Evolutionary conservation across 2,888 invertebrate genomes (phyloP).

Genomic region (Ashinkailepas kermadecensis): DNA sequence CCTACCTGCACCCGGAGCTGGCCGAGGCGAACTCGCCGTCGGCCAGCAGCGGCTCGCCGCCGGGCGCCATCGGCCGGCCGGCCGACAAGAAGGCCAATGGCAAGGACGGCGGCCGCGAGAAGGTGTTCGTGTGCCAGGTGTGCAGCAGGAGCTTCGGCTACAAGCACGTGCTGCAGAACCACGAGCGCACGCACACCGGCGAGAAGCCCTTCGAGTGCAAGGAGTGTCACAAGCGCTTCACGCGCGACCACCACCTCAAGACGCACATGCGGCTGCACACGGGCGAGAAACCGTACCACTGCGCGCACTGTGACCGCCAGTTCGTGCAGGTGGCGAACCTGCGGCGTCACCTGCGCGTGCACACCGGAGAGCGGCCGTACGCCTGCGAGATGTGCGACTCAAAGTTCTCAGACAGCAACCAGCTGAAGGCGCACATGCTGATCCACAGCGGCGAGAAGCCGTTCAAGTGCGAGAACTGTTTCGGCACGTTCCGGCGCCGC

Average conservation of each 20-base stretch:
- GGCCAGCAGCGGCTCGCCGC: not conserved
- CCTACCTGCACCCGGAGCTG: not conserved
- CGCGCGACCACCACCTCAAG: constrained; percentile 85
- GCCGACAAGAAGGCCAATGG: constrained; percentile 7
- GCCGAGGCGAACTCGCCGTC: not conserved
- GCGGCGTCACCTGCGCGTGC: constrained; percentile 76
- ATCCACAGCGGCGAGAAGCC: constrained; percentile 88
- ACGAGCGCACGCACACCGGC: constrained; percentile 88
- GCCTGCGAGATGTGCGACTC: constrained; percentile 74
- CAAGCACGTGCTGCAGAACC: constrained; percentile 89
- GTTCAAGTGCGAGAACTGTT: constrained; percentile 71
- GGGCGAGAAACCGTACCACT: constrained; percentile 87
- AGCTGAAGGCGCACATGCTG: constrained; percentile 78
- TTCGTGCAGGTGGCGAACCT: constrained; percentile 91
- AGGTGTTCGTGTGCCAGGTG: constrained; percentile 78
- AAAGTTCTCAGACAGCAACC: constrained; percentile 84
- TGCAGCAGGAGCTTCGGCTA: constrained; percentile 86
- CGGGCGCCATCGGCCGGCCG: not conserved
- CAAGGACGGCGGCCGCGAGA: constrained; percentile 47
- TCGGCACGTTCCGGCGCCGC: constrained; percentile 69
- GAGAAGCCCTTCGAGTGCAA: constrained; percentile 90
- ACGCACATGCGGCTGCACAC: constrained; percentile 88
- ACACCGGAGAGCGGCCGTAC: constrained; percentile 85
- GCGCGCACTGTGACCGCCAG: constrained; percentile 81
- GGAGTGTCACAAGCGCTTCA: constrained; percentile 85